phyloP scores from a whole-genome alignment of 2,797 vertebrate species.

The Pogoniulus pusillus region DNA sequence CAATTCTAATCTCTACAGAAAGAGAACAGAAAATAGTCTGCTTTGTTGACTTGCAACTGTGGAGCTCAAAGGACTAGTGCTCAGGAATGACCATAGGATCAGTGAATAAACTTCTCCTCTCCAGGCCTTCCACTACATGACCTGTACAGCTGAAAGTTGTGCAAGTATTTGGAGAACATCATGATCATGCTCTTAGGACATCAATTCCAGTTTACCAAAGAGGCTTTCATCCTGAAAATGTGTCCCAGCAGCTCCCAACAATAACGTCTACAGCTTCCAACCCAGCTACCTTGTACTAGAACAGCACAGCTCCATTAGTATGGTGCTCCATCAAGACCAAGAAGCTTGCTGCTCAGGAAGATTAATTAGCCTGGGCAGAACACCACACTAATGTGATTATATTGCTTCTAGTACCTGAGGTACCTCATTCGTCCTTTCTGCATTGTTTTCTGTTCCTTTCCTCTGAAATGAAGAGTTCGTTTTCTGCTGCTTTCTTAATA shows the following conservation, averaged over 20 bases:
- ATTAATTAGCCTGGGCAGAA: constrained; percentile 56
- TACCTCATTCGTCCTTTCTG: neutral
- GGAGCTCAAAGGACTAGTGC: neutral
- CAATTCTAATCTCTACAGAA: neutral
- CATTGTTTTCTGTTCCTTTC: neutral
- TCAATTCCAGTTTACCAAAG: neutral
- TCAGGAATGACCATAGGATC: neutral
- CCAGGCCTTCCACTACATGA: neutral
- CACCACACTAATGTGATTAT: constrained; percentile 14
- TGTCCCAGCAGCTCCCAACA: neutral
- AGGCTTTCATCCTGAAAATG: neutral
- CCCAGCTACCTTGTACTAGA: neutral
- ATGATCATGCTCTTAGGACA: neutral
- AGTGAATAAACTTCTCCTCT: neutral
- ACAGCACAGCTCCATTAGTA: constrained; percentile 14
- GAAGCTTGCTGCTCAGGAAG: constrained; percentile 14
- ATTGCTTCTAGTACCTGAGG: constrained; percentile 37
- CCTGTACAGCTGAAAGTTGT: neutral
- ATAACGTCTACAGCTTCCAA: neutral
- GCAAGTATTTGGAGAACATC: neutral
- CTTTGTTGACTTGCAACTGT: neutral
- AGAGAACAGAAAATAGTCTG: neutral
- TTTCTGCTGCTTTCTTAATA: neutral
- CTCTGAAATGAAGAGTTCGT: neutral
- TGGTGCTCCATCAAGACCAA: neutral